These are phyloP conservation scores for Diabrotica virgifera DNA, from an alignment of 1,140 invertebrate genomes.

Conservation along the genomic window DNA sequence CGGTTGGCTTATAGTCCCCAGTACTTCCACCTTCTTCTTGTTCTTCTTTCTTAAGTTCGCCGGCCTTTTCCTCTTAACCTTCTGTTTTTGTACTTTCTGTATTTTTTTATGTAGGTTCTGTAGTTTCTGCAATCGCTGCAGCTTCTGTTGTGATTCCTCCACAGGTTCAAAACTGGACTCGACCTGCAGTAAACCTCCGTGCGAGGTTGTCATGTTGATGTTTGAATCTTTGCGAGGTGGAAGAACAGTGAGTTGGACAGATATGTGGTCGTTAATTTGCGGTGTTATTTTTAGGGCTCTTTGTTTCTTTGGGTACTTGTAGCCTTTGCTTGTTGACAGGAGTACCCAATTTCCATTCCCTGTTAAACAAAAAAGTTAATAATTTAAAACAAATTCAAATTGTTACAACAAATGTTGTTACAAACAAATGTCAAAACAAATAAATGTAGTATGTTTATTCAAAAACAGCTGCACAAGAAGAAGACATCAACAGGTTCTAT, in stretches of 20 bases:
- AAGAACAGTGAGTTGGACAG: conserved; percentile 67
- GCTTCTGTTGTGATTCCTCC: conserved; percentile 52
- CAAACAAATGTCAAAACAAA: too few species aligned
- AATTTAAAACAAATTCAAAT: too few species aligned
- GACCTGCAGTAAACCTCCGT: conserved; percentile 71
- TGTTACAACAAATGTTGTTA: too few species aligned
- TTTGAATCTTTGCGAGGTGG: conserved; percentile 61
- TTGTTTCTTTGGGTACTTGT: conserved; percentile 54
- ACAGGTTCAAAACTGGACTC: conserved; percentile 68
- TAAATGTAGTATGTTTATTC: too few species aligned
- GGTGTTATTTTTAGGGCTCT: conserved; percentile 46
- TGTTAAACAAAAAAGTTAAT: not conserved
- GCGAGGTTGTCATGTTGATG: conserved; percentile 68
- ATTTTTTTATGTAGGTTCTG: conserved; percentile 7
- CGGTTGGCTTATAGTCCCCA: conserved; percentile 10
- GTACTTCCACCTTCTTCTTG: conserved; percentile 4
- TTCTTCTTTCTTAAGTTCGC: conserved; percentile 13
- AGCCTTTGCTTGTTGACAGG: conserved; percentile 72
- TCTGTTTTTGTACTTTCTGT: conserved; percentile 23
- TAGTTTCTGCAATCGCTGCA: conserved; percentile 33
- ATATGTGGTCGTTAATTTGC: conserved; percentile 50
- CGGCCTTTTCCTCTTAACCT: conserved; percentile 20
- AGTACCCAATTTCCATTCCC: conserved; percentile 74
- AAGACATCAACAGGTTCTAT: too few species aligned
- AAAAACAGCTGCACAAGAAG: too few species aligned